Evolutionary conservation across 2,797 vertebrate species (phyloP), one percentile per base, ranked within the genome.

Genomic region (Tamandua tetradactyla): DNA sequence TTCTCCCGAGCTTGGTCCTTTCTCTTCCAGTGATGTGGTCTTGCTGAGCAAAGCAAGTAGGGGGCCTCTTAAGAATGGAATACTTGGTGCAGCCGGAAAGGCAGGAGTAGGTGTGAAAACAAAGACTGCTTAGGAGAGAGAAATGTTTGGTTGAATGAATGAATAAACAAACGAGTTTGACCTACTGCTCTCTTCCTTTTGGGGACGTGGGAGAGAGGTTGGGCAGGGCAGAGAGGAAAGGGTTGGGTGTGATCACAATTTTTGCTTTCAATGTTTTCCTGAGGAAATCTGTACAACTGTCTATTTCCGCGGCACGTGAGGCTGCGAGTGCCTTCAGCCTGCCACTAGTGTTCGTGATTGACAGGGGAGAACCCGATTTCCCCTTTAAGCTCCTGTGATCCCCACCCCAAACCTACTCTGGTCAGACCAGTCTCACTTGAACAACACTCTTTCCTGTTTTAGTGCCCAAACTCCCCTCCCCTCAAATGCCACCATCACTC

Each of bases 261-360:
- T 96, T 95, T 95, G 94, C 92, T 95, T 93, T 95, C 87, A 92
- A 15, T 93, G 90, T 93, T 95, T 97, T 97, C 96, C 95, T 91
- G 91, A 93, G 96, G 95, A 97, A 95, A 94, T 89, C 86, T 89
- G 71, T 81, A 83, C 80, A 68, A 91, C 94, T 92, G 83, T 81
- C 87, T 89, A 35, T 89, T 97, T 95, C 93, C 83, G 52, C 74
- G 69, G 83, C 91, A 87, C 89, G 76, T 89, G 94, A 92, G 71
- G 40, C 61, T 84, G 59, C 12, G 22, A 35, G 69, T 42, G 72
- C 69, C 89, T 87, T 86, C 14, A 27, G 62, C 78, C 78, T 62
- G 69, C 49, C 49, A 52, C 69, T 42, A n/a, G 42, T 7, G 90
- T 90, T 81, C n/a, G 0, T 87, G 94, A 93, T 52, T 66, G 68